A percentile compares a stretch with the other conserved stretches of the same genome.
phyloP scores from a whole-genome alignment of 2,797 vertebrate species.

The Margarornis squamiger region DNA sequence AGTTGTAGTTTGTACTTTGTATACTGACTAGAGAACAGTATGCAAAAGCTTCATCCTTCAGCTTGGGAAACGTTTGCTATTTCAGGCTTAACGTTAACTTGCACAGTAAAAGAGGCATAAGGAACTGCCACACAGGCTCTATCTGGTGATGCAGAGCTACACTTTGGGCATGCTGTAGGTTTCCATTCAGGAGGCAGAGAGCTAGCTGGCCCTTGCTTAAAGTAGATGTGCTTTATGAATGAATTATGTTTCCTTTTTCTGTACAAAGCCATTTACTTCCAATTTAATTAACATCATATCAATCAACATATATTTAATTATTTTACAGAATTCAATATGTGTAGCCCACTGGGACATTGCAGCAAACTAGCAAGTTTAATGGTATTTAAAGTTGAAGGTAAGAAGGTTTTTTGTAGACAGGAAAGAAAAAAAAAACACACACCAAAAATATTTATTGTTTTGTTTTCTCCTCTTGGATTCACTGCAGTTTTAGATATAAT shows the following conservation, averaged over 20 bases:
- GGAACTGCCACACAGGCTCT: fast-evolving
- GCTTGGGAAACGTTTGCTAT: fast-evolving
- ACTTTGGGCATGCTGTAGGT: fast-evolving
- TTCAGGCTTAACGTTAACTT: neutral
- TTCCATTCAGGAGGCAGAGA: neutral
- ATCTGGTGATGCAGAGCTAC: neutral
- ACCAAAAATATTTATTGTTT: neutral
- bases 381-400: neutral
- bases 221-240: neutral
- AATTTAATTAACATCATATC: neutral
- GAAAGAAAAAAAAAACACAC: neutral
- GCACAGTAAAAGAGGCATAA: neutral
- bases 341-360: neutral
- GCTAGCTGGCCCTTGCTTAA: neutral
- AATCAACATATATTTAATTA: neutral
- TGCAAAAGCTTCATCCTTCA: neutral
- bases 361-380: neutral
- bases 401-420: neutral
- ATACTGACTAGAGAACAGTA: neutral
- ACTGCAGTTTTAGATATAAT: neutral
- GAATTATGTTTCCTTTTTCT: neutral
- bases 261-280: neutral
- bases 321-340: neutral
- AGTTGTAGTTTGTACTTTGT: neutral
- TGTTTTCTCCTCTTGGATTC: neutral